Evolutionary conservation across 2,888 invertebrate genomes (phyloP).

Genomic region (Pachymerium ferrugineum): DNA sequence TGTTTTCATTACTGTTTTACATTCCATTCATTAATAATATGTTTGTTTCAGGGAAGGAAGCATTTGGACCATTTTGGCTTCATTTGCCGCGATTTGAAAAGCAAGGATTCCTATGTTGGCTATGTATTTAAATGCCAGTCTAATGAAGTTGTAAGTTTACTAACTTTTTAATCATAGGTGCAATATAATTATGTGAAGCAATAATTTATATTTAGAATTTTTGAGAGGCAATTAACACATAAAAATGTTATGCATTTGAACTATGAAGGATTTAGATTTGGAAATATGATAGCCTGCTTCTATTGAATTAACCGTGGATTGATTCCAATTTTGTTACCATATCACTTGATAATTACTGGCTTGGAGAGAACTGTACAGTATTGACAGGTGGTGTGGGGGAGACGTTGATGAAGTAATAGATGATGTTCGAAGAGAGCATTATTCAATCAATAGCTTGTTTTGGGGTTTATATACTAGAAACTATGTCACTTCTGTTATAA

Average conservation of each 20-base stretch:
- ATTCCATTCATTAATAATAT: neutral
- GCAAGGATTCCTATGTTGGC: constrained; percentile 64
- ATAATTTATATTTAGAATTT: neutral
- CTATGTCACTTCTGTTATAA: neutral
- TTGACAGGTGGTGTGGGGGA: neutral
- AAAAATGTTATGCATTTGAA: too few species aligned
- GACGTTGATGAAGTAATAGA: neutral
- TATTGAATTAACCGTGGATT: too few species aligned
- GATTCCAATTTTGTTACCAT: neutral
- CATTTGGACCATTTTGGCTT: constrained; percentile 87
- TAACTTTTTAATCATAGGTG: neutral
- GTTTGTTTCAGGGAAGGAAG: constrained; percentile 67
- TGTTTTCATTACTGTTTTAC: constrained; percentile 23
- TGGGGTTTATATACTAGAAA: too few species aligned
- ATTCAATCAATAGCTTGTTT: too few species aligned
- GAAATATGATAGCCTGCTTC: too few species aligned
- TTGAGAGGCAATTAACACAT: neutral
- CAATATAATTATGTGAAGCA: neutral
- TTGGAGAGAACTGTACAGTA: neutral
- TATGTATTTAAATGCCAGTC: constrained; percentile 88
- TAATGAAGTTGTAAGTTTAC: constrained; percentile 49
- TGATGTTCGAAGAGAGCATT: too few species aligned
- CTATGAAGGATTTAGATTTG: too few species aligned
- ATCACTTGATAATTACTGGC: neutral
- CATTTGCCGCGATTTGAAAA: constrained; percentile 69